Conservation (phyloP, 2,888 invertebrate species). For the Dryomyza anilis region DNA sequence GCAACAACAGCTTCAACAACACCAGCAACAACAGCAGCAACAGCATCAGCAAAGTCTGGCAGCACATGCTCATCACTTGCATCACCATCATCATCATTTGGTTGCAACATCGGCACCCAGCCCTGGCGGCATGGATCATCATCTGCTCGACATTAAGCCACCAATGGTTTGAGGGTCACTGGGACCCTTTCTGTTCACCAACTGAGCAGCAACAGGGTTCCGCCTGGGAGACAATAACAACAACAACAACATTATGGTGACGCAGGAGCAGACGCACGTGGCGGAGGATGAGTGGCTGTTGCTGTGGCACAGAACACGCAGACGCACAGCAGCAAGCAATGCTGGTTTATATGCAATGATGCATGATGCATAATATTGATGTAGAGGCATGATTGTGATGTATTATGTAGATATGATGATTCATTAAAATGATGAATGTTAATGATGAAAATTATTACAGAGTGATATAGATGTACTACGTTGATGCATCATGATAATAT, state of each 20-base stretch:
- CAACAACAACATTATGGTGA: neutral
- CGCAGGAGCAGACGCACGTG: neutral
- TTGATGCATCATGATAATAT: no score
- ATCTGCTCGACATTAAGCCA: constrained; percentile 74
- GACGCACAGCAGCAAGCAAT: no score
- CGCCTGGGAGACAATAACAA: constrained; percentile 4
- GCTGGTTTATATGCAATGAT: no score
- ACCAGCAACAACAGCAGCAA: constrained; percentile 53
- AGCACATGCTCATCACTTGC: constrained; percentile 42
- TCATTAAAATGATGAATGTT: no score
- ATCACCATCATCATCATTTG: constrained; percentile 53
- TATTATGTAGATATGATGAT: no score
- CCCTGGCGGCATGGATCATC: constrained; percentile 68
- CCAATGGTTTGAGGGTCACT: constrained; percentile 66
- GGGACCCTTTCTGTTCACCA: constrained; percentile 67
- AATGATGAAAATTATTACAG: no score
- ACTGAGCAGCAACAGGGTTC: constrained; percentile 48
- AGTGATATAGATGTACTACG: no score
- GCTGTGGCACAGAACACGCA: neutral
- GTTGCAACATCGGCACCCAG: constrained; percentile 62
- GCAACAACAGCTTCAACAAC: constrained; percentile 46
- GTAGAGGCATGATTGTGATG: no score
- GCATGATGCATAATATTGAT: no score
- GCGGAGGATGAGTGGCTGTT: neutral
- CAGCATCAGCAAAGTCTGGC: constrained; percentile 39